Percentiles rank a stretch among this genome's conserved stretches.
Conservation (phyloP, 2,797 vertebrate species). For the Halcyon leucocephala region DNA sequence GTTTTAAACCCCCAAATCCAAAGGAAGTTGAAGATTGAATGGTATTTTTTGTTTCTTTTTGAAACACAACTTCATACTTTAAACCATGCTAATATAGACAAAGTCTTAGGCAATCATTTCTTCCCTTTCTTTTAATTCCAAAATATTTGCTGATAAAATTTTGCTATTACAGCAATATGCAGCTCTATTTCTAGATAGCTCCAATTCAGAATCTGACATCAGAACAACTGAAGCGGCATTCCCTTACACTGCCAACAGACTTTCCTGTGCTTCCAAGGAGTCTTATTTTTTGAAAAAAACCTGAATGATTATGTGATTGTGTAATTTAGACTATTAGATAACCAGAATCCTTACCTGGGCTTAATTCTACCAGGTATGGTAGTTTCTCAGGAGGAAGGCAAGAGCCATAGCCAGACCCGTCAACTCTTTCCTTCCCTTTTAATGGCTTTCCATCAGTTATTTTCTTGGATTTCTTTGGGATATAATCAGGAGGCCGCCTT, state of each 20-base stretch:
- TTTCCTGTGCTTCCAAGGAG: not conserved
- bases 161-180: not conserved
- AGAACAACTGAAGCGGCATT: not conserved
- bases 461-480: conserved; percentile 88
- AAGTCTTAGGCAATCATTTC: not conserved
- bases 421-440: conserved; percentile 82
- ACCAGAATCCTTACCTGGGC: conserved; percentile 86
- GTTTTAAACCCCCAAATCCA: not conserved
- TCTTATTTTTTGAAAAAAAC: not conserved
- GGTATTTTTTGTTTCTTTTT: not conserved
- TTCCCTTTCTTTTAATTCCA: not conserved
- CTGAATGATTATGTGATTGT: not conserved
- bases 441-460: conserved; percentile 82
- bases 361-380: conserved; percentile 96
- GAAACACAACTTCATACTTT: not conserved
- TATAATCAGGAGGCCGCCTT: conserved; percentile 90
- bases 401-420: conserved; percentile 78
- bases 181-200: not conserved
- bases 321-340: not conserved
- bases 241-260: not conserved
- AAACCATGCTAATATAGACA: not conserved
- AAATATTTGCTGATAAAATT: not conserved
- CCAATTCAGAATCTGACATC: not conserved
- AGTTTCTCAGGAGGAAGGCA: conserved; percentile 91
- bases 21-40: not conserved